Evolutionary conservation across 2,797 vertebrate genomes (phyloP), one percentile per base, ranked within the genome.

Genomic region (Scarus forsteni): DNA sequence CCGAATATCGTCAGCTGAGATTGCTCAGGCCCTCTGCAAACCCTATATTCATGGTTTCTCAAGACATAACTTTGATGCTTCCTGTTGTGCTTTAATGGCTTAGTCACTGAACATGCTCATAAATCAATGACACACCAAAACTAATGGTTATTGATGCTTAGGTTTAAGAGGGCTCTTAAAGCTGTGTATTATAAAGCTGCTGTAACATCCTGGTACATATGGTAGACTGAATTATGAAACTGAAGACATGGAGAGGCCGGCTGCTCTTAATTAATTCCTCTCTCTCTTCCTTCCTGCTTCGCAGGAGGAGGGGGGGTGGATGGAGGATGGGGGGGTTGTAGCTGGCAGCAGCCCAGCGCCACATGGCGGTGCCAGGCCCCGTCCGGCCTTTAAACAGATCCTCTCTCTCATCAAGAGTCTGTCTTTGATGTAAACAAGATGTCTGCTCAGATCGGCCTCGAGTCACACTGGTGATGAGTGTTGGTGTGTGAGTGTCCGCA

Each of bases 301-400:
- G 70, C 65, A 60, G 46, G 40, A 51, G 48, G 75, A 67, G 50
- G 50, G 12, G 11, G 19, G 19, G 12, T 10, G 5, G 19, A 3
- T 10, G 12, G 27, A 7, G 19, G 49, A 7, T 12, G 18, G 13
- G 6, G 46, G 46, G 46, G 50, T 85, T 84, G 72, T 77, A 61
- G 72, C 70, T 79, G 69, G 72, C 58, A 52, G 69, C 79, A 51
- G 45, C 54, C 62, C 61, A 74, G 65, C 70, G 82, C 81, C 77
- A 82, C 85, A 87, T 75, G 84, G 85, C 73, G 85, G 84, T 91
- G 83, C 92, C 92, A 90, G 88, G 87, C 75, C 69, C 83, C 75
- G 15, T 75, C 60, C 27, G 44, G 53, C 38, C 50, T 9, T 16
- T 35, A 69, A 65, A 79, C 66, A 75, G 56, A 61, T 75, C 63